Conservation (phyloP, 2,888 invertebrate species). For the Agonum fuliginosum region DNA sequence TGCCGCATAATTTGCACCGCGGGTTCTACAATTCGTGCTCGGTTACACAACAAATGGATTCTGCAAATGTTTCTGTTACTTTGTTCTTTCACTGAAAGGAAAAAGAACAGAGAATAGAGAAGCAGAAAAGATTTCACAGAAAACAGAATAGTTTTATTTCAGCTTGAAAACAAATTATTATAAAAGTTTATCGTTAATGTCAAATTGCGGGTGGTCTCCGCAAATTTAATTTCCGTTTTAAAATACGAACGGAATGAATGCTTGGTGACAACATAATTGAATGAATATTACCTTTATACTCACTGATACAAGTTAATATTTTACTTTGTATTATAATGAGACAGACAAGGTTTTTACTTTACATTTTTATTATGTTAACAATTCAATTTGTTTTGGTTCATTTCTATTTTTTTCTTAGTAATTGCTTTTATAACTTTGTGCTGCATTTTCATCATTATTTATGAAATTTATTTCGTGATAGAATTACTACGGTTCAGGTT, state of each 20-base stretch:
- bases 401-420: slow-evolving; percentile 18
- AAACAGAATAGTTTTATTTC: not conserved
- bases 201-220: not conserved
- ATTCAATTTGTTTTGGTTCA: slow-evolving; percentile 30
- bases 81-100: too few relatives aligned
- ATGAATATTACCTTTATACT: too few relatives aligned
- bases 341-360: slow-evolving; percentile 17
- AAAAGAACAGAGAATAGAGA: too few relatives aligned
- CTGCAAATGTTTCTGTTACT: too few relatives aligned
- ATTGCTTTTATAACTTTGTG: slow-evolving; percentile 13
- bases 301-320: slow-evolving; percentile 9
- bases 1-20: slow-evolving; percentile 34
- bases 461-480: not conserved
- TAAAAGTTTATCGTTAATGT: not conserved
- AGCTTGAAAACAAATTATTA: not conserved
- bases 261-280: slow-evolving; percentile 17
- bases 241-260: not conserved
- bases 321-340: slow-evolving; percentile 14
- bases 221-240: not conserved
- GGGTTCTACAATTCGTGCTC: slow-evolving; percentile 28
- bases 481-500: not conserved
- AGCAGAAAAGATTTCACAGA: too few relatives aligned
- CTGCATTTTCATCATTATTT: slow-evolving; percentile 23
- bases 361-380: slow-evolving; percentile 8
- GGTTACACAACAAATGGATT: slow-evolving; percentile 24